Evolutionary conservation across 1,140 invertebrate genomes (phyloP).

Genomic region (Brachionus calyciflorus): DNA sequence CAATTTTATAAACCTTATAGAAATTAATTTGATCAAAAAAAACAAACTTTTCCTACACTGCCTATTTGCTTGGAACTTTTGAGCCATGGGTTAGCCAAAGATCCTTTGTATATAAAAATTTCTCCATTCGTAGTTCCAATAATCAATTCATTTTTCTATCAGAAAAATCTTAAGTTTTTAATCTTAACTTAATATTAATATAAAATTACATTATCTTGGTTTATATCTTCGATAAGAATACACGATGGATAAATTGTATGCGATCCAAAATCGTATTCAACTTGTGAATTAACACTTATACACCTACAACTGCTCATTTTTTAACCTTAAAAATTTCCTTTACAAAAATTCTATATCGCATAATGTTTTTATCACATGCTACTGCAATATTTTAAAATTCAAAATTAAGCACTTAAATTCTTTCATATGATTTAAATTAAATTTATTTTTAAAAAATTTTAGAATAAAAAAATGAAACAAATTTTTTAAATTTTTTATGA

Average conservation of each 20-base stretch:
- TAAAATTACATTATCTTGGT: slow-evolving; percentile 37
- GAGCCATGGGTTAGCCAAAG: slow-evolving; percentile 10
- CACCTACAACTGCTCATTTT: slow-evolving; percentile 22
- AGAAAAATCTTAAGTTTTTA: background rate
- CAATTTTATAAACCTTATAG: background rate
- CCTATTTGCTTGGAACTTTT: slow-evolving; percentile 6
- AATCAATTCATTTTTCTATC: slow-evolving; percentile 35
- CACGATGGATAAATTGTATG: slow-evolving; percentile 20
- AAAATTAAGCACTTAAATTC: too few relatives aligned
- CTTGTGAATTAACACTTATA: slow-evolving; percentile 30
- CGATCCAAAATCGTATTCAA: slow-evolving; percentile 36
- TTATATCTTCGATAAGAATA: slow-evolving; percentile 34
- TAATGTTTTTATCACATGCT: background rate
- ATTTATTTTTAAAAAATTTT: too few relatives aligned
- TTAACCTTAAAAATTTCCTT: background rate
- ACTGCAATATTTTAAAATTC: background rate
- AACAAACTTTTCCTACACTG: background rate
- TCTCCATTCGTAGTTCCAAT: slow-evolving; percentile 41
- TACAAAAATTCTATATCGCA: background rate
- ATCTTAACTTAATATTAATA: background rate
- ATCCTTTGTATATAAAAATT: slow-evolving; percentile 32
- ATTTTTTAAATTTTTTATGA: too few relatives aligned
- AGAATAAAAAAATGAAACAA: too few relatives aligned
- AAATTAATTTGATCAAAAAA: background rate
- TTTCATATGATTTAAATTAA: too few relatives aligned